These are phyloP conservation scores for Ephestia elutella DNA, from an alignment of 1,140 invertebrate genomes.

Conservation along the genomic window DNA sequence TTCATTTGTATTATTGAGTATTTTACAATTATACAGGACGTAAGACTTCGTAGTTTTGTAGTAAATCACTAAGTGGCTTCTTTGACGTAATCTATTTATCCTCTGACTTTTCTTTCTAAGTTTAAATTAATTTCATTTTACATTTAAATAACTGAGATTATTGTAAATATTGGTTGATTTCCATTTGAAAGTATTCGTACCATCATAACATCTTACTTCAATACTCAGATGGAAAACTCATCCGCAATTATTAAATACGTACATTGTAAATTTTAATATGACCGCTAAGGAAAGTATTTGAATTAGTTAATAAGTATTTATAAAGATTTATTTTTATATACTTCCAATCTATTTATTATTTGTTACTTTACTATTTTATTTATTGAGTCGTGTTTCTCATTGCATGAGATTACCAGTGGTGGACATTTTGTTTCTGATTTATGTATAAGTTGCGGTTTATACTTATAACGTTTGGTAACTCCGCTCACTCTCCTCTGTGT, in stretches of 20 bases:
- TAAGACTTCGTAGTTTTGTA: slow-evolving; percentile 27
- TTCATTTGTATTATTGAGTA: slow-evolving; percentile 32
- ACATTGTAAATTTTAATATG: neutral
- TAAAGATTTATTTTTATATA: slow-evolving; percentile 69
- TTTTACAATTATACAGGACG: slow-evolving; percentile 32
- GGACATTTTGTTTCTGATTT: slow-evolving; percentile 34
- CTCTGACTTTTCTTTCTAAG: slow-evolving; percentile 7
- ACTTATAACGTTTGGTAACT: slow-evolving; percentile 55
- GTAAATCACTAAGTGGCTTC: slow-evolving; percentile 23
- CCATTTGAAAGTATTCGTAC: neutral
- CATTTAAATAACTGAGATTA: neutral
- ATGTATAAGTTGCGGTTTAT: slow-evolving; percentile 65
- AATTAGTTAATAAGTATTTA: slow-evolving; percentile 66
- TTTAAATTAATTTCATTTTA: slow-evolving; percentile 26
- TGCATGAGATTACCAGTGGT: slow-evolving; percentile 17
- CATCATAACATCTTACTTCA: neutral
- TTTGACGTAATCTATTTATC: slow-evolving; percentile 8
- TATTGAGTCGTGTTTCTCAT: slow-evolving; percentile 43
- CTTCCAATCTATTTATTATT: slow-evolving; percentile 69
- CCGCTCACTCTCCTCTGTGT: slow-evolving; percentile 49
- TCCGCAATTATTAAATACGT: slow-evolving; percentile 6
- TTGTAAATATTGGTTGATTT: slow-evolving; percentile 1
- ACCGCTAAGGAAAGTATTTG: slow-evolving; percentile 20
- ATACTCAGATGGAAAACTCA: neutral
- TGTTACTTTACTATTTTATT: slow-evolving; percentile 64